phyloP scores from a whole-genome alignment of 2,113 vertebrate species.

The Talpa occidentalis region DNA sequence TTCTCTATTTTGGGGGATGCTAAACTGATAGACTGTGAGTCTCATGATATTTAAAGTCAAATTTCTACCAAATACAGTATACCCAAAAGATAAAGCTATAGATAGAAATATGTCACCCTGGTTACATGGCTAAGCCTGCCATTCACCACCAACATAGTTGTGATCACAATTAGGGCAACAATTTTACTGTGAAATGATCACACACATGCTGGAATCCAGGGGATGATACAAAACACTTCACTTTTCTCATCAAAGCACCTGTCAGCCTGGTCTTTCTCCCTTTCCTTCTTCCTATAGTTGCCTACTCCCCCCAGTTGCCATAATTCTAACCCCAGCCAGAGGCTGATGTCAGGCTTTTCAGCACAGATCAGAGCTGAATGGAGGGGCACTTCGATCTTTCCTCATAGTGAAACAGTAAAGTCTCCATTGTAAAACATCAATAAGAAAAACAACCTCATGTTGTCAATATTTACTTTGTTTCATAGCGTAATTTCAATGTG shows the following conservation, averaged over 20 bases:
- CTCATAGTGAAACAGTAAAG: background rate
- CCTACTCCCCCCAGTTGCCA: background rate
- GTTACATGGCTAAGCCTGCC: background rate
- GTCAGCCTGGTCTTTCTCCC: background rate
- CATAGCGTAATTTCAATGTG: background rate
- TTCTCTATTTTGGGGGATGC: background rate
- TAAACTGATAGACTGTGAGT: background rate
- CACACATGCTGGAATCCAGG: background rate
- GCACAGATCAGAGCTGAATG: background rate
- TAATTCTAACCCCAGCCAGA: background rate
- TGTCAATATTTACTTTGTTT: background rate
- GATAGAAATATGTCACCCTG: background rate
- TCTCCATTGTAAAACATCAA: constrained; percentile 17
- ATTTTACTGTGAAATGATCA: background rate
- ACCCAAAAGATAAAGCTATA: background rate
- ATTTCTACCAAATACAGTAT: background rate
- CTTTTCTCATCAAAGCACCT: background rate
- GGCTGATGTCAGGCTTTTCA: background rate
- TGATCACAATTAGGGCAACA: background rate
- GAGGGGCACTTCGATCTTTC: background rate
- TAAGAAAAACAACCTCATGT: background rate
- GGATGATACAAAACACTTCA: background rate
- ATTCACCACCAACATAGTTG: background rate
- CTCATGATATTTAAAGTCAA: background rate
- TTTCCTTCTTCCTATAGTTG: background rate